Conservation (phyloP, 2,797 vertebrate species). For the Eidolon dupreanum region DNA sequence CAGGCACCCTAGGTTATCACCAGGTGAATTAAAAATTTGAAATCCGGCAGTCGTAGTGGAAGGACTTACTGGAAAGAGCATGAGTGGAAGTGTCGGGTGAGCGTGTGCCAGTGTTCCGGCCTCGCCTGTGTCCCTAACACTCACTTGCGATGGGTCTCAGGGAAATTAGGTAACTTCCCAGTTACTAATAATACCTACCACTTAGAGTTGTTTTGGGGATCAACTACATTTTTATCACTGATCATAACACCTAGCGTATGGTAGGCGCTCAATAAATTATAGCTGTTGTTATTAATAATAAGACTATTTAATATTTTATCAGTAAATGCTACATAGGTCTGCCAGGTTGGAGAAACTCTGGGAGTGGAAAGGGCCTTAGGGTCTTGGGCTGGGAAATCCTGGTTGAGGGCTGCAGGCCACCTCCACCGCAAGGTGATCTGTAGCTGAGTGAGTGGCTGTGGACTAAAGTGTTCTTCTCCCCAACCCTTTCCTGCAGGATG, state of each 20-base stretch:
- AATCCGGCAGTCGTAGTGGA: neutral
- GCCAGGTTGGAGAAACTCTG: neutral
- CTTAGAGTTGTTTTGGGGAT: neutral
- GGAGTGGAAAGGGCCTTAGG: neutral
- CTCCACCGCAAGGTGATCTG: rapidly evolving
- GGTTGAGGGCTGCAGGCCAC: rapidly evolving
- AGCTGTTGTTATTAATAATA: neutral
- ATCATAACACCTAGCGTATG: neutral
- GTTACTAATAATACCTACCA: neutral
- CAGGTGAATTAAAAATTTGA: neutral
- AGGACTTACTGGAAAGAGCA: neutral
- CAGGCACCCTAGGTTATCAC: neutral
- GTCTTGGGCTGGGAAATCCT: neutral
- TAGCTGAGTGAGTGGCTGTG: rapidly evolving
- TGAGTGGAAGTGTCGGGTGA: neutral
- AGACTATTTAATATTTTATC: neutral
- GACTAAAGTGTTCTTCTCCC: conserved; percentile 49
- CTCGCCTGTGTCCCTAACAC: neutral
- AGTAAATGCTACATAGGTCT: neutral
- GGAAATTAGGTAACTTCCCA: neutral
- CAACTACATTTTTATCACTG: neutral
- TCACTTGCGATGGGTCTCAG: neutral
- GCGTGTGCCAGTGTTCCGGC: neutral
- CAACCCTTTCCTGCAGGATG: conserved; percentile 86
- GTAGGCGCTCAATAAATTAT: neutral